phyloP scores from a whole-genome alignment of 2,888 invertebrate species.

The Eupithecia insigniata region DNA sequence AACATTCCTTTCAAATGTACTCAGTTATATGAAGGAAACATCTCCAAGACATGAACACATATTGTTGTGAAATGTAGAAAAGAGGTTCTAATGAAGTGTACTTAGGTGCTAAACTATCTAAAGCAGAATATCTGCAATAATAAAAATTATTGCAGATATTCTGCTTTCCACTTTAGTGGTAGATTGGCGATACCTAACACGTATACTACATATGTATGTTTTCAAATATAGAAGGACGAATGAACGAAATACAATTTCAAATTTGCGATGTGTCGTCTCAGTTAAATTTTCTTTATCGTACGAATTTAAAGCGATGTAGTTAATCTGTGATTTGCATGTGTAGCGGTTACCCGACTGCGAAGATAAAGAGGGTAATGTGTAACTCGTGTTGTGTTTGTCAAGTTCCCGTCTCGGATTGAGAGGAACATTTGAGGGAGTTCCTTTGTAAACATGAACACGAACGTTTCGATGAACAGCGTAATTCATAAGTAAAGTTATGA shows the following conservation, averaged over 20 bases:
- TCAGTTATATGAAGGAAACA: too few species aligned
- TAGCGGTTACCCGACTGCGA: constrained; percentile 23
- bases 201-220: too few species aligned
- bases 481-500: constrained; percentile 8
- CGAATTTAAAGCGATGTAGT: constrained; percentile 37
- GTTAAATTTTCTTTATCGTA: constrained; percentile 44
- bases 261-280: constrained; percentile 41
- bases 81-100: too few species aligned
- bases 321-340: constrained; percentile 19
- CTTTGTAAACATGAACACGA: neutral
- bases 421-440: neutral
- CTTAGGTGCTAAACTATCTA: too few species aligned
- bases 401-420: neutral
- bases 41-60: too few species aligned
- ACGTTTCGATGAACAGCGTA: constrained; percentile 1
- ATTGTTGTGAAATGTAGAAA: too few species aligned
- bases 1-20: too few species aligned
- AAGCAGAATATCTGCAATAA: too few species aligned
- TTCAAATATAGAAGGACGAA: too few species aligned
- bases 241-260: constrained; percentile 47
- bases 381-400: neutral
- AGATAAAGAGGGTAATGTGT: constrained; percentile 17
- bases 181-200: too few species aligned
- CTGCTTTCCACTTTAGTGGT: too few species aligned
- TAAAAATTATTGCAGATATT: too few species aligned